phyloP scores from a whole-genome alignment of 2,888 invertebrate genomes.

The Pollenia griseotomentosa region DNA sequence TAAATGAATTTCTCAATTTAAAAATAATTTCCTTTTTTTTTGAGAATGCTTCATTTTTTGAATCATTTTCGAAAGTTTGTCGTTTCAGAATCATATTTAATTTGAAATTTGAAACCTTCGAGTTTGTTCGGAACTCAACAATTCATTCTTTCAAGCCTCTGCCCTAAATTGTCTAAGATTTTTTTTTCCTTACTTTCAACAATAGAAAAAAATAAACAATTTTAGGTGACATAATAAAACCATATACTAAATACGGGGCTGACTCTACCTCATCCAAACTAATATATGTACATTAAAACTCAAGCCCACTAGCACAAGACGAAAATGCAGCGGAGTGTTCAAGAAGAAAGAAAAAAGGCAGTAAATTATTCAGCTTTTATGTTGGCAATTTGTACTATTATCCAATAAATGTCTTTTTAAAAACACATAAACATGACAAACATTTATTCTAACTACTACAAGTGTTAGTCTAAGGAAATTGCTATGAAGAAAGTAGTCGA shows the following conservation, averaged over 20 bases:
- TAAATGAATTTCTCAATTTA: too few species aligned
- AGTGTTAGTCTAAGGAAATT: conserved; percentile 32
- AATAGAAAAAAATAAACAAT: conserved; percentile 28
- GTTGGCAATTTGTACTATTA: conserved; percentile 77
- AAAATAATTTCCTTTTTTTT: too few species aligned
- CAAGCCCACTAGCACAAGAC: conserved; percentile 54
- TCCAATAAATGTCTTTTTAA: conserved; percentile 73
- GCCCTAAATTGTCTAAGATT: neutral
- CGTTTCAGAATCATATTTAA: too few species aligned
- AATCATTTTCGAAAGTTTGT: too few species aligned
- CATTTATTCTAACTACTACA: conserved; percentile 58
- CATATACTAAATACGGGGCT: conserved; percentile 52
- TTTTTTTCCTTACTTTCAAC: neutral
- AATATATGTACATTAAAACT: conserved; percentile 1
- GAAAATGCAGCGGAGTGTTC: conserved; percentile 31
- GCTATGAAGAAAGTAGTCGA: conserved; percentile 22
- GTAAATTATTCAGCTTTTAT: conserved; percentile 77
- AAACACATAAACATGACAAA: conserved; percentile 69
- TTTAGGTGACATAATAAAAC: conserved; percentile 55
- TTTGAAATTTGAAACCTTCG: neutral
- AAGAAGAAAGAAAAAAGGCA: conserved; percentile 57
- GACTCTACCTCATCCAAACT: conserved; percentile 11
- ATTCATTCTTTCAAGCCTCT: neutral
- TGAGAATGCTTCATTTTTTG: too few species aligned
- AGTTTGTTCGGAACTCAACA: neutral